Base-by-base conservation (phyloP, 2,113 vertebrate genomes). In the Gallinago paraguaiae region DNA sequence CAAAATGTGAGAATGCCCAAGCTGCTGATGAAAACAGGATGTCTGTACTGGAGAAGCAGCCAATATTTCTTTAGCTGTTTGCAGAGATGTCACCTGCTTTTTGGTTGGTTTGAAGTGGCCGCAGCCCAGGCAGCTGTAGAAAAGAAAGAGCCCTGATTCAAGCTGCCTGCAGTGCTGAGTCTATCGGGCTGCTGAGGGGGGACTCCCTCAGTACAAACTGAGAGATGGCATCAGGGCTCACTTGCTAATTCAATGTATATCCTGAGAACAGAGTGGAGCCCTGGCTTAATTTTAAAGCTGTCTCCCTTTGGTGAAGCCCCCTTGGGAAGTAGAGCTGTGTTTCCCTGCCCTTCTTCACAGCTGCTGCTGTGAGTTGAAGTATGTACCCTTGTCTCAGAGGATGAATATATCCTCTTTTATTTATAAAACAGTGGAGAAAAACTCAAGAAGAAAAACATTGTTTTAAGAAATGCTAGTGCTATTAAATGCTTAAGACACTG, bases 391-490 rank as follows among this genome's bases (percentile, higher is more conserved):
- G 17, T 20, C n/a, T 92, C 35, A 57, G 45, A 74, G 33, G 5
- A 5, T n/a, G 20, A 86, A 28, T 27, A 14, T 33, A 31, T 25
- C 16, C 28, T 23, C 25, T 56, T 18, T 57, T 31, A 22, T 3
- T 7, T 18, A 41, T 24, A 25, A 63, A 14, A 56, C 16, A 17
- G 39, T 33, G n/a, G 39, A 39, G 13, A 48, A 82, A 86, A 18
- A 20, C 7, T 28, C 0, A 1, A 48, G 35, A 13, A 11, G 11
- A 30, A 39, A 50, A 71, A 12, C 13, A 2, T 5, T 30, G 11
- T 35, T 82, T 76, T 20, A 11, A 11, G 35, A 25, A 59, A 71
- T 37, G 3, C 9, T 19, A 15, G 18, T 11, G n/a, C 1, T 71
- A 6, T 56, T 19, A 22, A 60, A 76, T 45, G 16, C 23, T 16